These are phyloP conservation scores for Dasypus novemcinctus DNA, from an alignment of 2,113 vertebrate genomes.

Conservation along the genomic window DNA sequence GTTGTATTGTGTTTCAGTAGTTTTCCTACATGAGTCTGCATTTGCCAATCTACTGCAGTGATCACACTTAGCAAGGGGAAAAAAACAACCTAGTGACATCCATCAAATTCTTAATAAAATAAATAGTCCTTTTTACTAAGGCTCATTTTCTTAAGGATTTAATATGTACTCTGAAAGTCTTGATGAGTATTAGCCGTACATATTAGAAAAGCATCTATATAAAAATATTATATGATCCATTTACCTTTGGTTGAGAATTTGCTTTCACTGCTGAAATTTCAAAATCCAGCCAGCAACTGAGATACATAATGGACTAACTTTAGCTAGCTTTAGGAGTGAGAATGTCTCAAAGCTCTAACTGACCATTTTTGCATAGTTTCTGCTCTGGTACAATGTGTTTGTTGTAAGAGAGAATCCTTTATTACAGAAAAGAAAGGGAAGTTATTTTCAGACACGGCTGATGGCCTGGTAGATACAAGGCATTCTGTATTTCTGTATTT, in stretches of 20 bases:
- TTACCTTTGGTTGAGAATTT: conserved; percentile 31
- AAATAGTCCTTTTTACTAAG: conserved; percentile 7
- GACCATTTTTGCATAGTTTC: not conserved
- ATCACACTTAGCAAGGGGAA: conserved; percentile 40
- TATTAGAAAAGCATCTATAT: not conserved
- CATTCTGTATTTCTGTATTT: conserved; percentile 48
- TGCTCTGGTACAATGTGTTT: not conserved
- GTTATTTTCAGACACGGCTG: not conserved
- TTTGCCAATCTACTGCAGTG: conserved; percentile 44
- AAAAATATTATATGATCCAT: not conserved
- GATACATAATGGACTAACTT: not conserved
- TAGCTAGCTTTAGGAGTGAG: not conserved
- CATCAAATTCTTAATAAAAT: conserved; percentile 40
- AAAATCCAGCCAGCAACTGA: not conserved
- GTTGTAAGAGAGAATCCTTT: not conserved
- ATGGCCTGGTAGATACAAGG: conserved; percentile 24
- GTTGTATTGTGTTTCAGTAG: conserved; percentile 68
- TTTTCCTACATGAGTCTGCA: conserved; percentile 59
- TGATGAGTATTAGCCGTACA: not conserved
- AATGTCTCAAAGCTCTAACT: not conserved
- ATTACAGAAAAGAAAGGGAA: not conserved
- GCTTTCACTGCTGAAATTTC: conserved; percentile 16
- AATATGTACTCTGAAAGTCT: not conserved
- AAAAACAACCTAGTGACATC: not conserved
- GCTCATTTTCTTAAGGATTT: not conserved